phyloP scores from a whole-genome alignment of 1,140 invertebrate species.

The Drosophila elegans region DNA sequence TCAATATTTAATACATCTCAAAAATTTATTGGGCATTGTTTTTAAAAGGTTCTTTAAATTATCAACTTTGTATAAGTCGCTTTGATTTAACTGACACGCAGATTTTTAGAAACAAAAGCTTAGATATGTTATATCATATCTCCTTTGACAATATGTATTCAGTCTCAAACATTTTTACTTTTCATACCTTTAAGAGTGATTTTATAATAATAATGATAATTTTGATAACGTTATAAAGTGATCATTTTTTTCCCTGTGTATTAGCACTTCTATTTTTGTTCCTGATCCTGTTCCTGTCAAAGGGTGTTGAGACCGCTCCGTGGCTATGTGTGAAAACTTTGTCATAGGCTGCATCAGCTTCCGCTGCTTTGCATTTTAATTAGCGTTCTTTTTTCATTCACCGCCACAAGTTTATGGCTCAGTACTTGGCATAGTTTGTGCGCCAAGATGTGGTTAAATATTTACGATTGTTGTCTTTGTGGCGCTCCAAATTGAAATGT shows the following conservation, averaged over 20 bases:
- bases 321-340: constrained; percentile 53
- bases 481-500: constrained; percentile 68
- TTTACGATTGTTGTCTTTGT: constrained; percentile 61
- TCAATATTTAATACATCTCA: no score
- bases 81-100: no score
- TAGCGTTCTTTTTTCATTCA: constrained; percentile 46
- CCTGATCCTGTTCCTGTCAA: not conserved
- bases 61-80: no score
- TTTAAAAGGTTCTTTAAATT: no score
- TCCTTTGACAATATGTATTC: no score
- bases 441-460: constrained; percentile 62
- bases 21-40: no score
- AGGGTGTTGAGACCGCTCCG: not conserved
- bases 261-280: not conserved
- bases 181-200: no score
- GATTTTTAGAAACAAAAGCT: no score
- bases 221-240: no score
- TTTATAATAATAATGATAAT: no score
- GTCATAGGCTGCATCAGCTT: constrained; percentile 28
- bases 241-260: constrained; percentile 1
- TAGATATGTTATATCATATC: no score
- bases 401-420: constrained; percentile 5
- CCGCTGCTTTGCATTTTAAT: constrained; percentile 73
- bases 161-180: no score
- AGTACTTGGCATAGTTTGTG: constrained; percentile 65